Evolutionary conservation across 2,113 vertebrate genomes (phyloP).

Genomic region (Daphoenositta chrysoptera): DNA sequence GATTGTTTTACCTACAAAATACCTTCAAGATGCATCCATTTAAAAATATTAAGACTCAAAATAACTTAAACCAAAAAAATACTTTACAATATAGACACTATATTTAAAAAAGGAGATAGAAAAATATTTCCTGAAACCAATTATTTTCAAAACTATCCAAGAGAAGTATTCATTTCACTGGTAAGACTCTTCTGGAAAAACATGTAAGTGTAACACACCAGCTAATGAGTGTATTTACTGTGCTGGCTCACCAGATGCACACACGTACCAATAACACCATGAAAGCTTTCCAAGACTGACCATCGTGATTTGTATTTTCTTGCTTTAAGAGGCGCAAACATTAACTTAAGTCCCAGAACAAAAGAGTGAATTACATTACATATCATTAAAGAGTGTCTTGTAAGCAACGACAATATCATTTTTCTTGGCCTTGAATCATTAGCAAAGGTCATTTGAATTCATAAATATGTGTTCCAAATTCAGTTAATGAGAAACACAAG

Average conservation of each 20-base stretch:
- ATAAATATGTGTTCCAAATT: slow-evolving; percentile 52
- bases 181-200: neutral
- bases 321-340: neutral
- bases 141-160: neutral
- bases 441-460: slow-evolving; percentile 62
- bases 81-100: neutral
- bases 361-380: neutral
- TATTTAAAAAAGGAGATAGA: neutral
- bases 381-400: neutral
- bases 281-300: neutral
- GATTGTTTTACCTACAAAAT: neutral
- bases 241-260: neutral
- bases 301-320: neutral
- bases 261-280: neutral
- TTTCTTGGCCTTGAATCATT: slow-evolving; percentile 39
- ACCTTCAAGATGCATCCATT: neutral
- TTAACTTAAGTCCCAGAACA: neutral
- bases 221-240: neutral
- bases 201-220: neutral
- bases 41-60: neutral
- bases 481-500: slow-evolving; percentile 70
- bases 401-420: neutral
- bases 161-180: neutral
- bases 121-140: neutral
- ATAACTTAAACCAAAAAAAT: neutral